Evolutionary conservation across 2,113 vertebrate species (phyloP).

Genomic region (Columbina picui): DNA sequence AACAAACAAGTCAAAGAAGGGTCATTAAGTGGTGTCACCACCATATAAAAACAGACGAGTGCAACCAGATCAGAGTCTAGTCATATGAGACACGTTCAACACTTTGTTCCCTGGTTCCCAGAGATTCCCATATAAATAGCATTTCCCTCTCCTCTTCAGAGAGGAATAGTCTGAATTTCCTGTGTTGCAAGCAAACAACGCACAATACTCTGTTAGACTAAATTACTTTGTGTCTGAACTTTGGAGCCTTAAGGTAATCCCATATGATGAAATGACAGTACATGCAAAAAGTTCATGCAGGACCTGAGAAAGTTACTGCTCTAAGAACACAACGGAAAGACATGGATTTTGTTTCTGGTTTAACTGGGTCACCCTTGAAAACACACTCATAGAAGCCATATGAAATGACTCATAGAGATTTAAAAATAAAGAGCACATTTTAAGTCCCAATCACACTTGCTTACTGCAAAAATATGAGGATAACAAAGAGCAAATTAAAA

Average conservation of each 20-base stretch:
- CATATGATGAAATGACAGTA: not conserved
- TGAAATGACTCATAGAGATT: not conserved
- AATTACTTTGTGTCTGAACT: not conserved
- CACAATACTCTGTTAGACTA: not conserved
- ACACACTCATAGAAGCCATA: not conserved
- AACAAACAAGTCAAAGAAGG: not conserved
- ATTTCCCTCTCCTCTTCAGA: not conserved
- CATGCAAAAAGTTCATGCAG: not conserved
- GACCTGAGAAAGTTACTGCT: not conserved
- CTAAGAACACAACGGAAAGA: not conserved
- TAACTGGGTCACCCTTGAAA: not conserved
- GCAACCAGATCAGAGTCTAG: not conserved
- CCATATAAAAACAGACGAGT: not conserved
- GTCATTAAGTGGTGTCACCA: not conserved
- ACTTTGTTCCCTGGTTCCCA: not conserved
- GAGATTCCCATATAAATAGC: not conserved
- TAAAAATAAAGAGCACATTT: not conserved
- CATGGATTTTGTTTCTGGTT: not conserved
- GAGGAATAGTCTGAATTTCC: not conserved
- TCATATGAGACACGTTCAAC: not conserved
- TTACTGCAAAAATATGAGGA: not conserved
- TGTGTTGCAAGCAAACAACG: not conserved
- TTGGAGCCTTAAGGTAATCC: not conserved
- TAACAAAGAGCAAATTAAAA: not conserved
- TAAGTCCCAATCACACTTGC: not conserved